phyloP scores from a whole-genome alignment of 1,140 invertebrate species.

The Zaprionus inermis region DNA sequence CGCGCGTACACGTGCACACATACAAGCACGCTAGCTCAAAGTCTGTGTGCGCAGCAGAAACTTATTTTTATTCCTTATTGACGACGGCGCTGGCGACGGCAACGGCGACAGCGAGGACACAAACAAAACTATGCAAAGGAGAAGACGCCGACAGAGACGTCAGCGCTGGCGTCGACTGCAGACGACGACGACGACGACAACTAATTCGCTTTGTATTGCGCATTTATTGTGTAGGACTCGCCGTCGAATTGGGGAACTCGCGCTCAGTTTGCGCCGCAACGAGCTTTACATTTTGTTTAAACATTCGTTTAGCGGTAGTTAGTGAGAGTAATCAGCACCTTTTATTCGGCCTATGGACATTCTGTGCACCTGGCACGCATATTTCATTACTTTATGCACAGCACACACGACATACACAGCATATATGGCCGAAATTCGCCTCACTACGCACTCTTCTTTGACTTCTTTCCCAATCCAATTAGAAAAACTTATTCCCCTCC shows the following conservation, averaged over 20 bases:
- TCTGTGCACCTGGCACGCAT: slow-evolving; percentile 34
- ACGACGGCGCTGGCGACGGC: slow-evolving; percentile 11
- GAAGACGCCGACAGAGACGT: slow-evolving; percentile 13
- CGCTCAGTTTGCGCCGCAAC: slow-evolving; percentile 36
- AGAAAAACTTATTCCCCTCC: slow-evolving; percentile 65
- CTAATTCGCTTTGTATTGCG: slow-evolving; percentile 71
- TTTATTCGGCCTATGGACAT: slow-evolving; percentile 26
- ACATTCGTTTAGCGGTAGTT: slow-evolving; percentile 46
- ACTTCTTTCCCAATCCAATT: slow-evolving; percentile 51
- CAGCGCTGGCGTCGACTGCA: slow-evolving; percentile 34
- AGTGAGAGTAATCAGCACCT: slow-evolving; percentile 24
- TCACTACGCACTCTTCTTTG: slow-evolving; percentile 31
- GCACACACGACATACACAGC: neutral
- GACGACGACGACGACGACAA: slow-evolving; percentile 50
- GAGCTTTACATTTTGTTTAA: slow-evolving; percentile 55
- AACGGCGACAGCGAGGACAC: slow-evolving; percentile 1
- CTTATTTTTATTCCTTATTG: slow-evolving; percentile 32
- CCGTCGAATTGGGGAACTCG: slow-evolving; percentile 17
- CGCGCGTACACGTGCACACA: slow-evolving; percentile 31
- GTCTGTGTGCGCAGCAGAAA: slow-evolving; percentile 49
- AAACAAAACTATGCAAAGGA: slow-evolving; percentile 49
- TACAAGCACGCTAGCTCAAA: slow-evolving; percentile 63
- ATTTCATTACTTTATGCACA: slow-evolving; percentile 8
- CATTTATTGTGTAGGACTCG: slow-evolving; percentile 68
- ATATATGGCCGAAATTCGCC: slow-evolving; percentile 17